Percentiles rank a stretch among this genome's conserved stretches.
phyloP scores from a whole-genome alignment of 1,140 invertebrate species.

The Trichomalopsis sarcophagae region DNA sequence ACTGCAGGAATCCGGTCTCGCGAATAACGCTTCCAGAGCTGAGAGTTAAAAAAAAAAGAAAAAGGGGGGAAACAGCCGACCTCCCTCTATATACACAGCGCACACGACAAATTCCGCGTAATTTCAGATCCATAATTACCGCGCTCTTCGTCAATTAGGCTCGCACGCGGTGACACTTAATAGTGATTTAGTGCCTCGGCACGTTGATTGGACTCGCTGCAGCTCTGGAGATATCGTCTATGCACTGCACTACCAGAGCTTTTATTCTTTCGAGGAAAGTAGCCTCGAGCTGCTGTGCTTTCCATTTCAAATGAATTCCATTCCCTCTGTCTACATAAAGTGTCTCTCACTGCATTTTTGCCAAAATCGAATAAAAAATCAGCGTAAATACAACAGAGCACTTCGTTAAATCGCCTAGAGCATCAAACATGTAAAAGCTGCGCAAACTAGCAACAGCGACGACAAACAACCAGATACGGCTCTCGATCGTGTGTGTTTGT shows the following conservation, averaged over 20 bases:
- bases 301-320: slow-evolving; percentile 36
- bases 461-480: not conserved
- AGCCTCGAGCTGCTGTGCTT: slow-evolving; percentile 6
- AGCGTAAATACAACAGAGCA: too few relatives aligned
- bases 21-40: not conserved
- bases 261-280: slow-evolving; percentile 32
- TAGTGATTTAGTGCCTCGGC: slow-evolving; percentile 60
- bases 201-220: slow-evolving; percentile 53
- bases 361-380: too few relatives aligned
- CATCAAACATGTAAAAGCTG: not conserved
- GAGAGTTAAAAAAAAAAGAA: not conserved
- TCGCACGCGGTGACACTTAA: slow-evolving; percentile 60
- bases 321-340: not conserved
- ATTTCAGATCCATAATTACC: slow-evolving; percentile 60
- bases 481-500: not conserved
- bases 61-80: not conserved
- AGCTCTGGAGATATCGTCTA: not conserved
- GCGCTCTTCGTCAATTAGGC: slow-evolving; percentile 61
- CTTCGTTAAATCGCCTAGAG: not conserved
- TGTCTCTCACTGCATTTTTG: not conserved
- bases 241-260: not conserved
- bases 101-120: slow-evolving; percentile 58
- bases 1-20: not conserved
- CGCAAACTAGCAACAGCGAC: too few relatives aligned
- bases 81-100: not conserved